A percentile compares a stretch with the other conserved stretches of the same genome.
Evolutionary conservation across 2,888 invertebrate genomes (phyloP).

Genomic region (Eupithecia exiguata): DNA sequence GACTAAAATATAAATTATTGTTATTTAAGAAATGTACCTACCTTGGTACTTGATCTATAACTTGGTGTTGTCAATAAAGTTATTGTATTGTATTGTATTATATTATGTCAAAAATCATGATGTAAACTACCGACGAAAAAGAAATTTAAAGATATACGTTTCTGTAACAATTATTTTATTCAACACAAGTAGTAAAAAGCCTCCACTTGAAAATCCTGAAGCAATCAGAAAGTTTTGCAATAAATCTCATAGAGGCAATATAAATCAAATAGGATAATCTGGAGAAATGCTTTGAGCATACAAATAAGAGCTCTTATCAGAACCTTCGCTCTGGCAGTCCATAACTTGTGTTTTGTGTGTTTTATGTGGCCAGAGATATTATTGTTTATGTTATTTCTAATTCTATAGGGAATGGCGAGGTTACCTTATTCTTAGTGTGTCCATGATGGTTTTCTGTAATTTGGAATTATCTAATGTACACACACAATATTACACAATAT

Average conservation of each 20-base stretch:
- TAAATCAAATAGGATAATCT: slow-evolving; percentile 72
- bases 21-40: too few relatives aligned
- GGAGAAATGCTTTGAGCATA: slow-evolving; percentile 61
- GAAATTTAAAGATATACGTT: too few relatives aligned
- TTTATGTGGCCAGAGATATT: not conserved
- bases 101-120: too few relatives aligned
- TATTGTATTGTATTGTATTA: too few relatives aligned
- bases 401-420: not conserved
- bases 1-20: too few relatives aligned
- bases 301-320: slow-evolving; percentile 47
- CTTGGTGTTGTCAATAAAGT: too few relatives aligned
- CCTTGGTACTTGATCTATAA: too few relatives aligned
- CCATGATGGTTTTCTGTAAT: not conserved
- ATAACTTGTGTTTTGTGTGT: slow-evolving; percentile 45
- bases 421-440: not conserved
- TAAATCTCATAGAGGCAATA: slow-evolving; percentile 63
- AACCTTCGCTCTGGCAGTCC: slow-evolving; percentile 42
- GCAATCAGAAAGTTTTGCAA: slow-evolving; percentile 58
- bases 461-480: not conserved
- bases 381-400: slow-evolving; percentile 4
- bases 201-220: not conserved
- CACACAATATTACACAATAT: too few relatives aligned
- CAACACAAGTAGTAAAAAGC: not conserved
- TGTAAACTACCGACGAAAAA: too few relatives aligned
- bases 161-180: too few relatives aligned